A percentile compares a stretch with the other conserved stretches of the same genome.
Conservation (phyloP, 1,140 invertebrate genomes). For the Cyclargus thomasi region DNA sequence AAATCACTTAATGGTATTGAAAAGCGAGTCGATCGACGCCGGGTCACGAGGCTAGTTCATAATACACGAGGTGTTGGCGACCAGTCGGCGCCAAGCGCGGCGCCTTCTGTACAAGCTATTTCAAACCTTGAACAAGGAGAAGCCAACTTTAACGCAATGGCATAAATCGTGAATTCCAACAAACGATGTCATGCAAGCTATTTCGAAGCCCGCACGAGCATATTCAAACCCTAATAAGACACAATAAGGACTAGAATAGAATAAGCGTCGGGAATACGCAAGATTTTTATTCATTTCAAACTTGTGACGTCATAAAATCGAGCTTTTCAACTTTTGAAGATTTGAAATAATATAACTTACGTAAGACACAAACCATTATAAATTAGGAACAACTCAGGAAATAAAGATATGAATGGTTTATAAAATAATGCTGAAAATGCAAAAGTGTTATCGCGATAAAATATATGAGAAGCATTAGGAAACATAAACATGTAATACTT, state of each 20-base stretch:
- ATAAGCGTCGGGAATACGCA: not conserved
- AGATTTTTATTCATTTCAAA: constrained; percentile 15
- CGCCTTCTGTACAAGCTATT: constrained; percentile 61
- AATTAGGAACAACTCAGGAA: too few relatives aligned
- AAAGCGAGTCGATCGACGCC: constrained; percentile 68
- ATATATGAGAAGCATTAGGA: not conserved
- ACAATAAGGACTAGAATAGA: not conserved
- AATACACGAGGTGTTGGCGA: constrained; percentile 71
- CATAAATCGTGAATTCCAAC: constrained; percentile 22
- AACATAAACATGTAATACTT: not conserved
- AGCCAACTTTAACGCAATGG: constrained; percentile 26
- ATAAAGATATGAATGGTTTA: too few relatives aligned
- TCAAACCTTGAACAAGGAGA: constrained; percentile 25
- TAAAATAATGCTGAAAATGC: not conserved
- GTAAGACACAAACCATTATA: too few relatives aligned
- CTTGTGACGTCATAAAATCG: constrained; percentile 11
- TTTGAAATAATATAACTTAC: not conserved
- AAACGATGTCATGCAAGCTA: not conserved
- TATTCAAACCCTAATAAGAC: not conserved
- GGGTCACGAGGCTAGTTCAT: constrained; percentile 70
- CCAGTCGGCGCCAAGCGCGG: constrained; percentile 65
- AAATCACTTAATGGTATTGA: constrained; percentile 54
- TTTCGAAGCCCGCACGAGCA: not conserved
- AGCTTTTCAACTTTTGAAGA: not conserved
- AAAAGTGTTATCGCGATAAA: not conserved